Base-by-base conservation (phyloP, 2,797 vertebrate genomes). In the Podarcis lilfordi region DNA sequence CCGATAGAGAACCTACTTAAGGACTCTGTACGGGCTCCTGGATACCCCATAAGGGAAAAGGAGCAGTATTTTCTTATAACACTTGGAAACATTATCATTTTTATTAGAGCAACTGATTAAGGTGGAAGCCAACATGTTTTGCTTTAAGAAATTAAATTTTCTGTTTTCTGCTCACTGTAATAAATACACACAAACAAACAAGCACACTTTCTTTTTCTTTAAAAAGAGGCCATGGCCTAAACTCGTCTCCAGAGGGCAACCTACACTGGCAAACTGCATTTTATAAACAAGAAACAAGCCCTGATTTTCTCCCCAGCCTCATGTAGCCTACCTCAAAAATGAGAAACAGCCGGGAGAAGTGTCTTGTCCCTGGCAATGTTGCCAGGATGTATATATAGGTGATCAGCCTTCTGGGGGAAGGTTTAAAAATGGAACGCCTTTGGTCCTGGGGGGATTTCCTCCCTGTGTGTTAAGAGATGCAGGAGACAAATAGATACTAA, bases 401-500 rank as follows among this genome's bases (percentile, higher is more conserved):
- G 69, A 11, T 32, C 2, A n/a, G 10, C 27, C 29, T 11, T 45
- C 7, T 0, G 29, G 1, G 2, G 23, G 40, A 55, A 45, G 32
- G 43, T 92, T 95, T 91, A 92, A 91, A 93, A 89, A 76, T 89
- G 82, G 82, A 93, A 32, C 25, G 11, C 5, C 80, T 81, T 86
- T 84, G 72, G 86, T 80, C 74, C 87, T 91, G 81, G 32, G 80
- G 50, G 88, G 74, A 91, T 79, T 69, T 79, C 76, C 80, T 84
- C 90, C 50, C 89, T 90, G 87, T 88, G 40, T n/a, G 17, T 86
- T 77, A 61, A 50, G 35, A 68, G 0, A 91, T 91, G 90, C 86
- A 55, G 89, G 90, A 86, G 88, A 55, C 69, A 37, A 92, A 95
- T 95, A 21, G 93, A 94, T 94, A 93, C 92, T 93, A 91, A 92